Evolutionary conservation across 2,797 vertebrate genomes (phyloP).

Genomic region (Capromys pilorides): DNA sequence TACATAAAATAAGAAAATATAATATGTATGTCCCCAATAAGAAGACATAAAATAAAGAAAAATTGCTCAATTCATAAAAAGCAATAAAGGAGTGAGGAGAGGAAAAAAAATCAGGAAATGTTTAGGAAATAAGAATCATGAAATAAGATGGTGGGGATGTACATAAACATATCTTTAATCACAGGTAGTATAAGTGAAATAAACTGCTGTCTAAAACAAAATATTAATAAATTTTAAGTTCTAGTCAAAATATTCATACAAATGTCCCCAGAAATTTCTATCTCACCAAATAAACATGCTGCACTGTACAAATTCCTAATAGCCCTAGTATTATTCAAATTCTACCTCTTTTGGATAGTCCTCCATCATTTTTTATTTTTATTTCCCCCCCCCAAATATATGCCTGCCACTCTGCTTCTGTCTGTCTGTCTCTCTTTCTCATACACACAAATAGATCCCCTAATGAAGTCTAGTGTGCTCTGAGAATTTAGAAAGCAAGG

Average conservation of each 20-base stretch:
- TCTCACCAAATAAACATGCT: background rate
- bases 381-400: background rate
- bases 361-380: background rate
- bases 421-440: background rate
- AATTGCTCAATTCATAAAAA: background rate
- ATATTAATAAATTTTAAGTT: background rate
- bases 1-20: background rate
- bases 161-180: background rate
- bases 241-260: background rate
- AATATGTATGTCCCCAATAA: background rate
- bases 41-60: conserved; percentile 12
- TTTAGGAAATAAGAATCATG: background rate
- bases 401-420: background rate
- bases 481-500: background rate
- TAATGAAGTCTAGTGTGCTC: background rate
- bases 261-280: background rate
- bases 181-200: background rate
- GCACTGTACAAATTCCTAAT: background rate
- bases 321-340: background rate
- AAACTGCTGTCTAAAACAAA: conserved; percentile 17
- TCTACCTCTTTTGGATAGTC: background rate
- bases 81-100: background rate
- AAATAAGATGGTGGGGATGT: background rate
- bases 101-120: background rate
- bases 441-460: background rate